Evolutionary conservation across 2,888 invertebrate genomes (phyloP), one percentile per base, ranked within the genome.

Genomic region (Gonocerus acuteangulatus): DNA sequence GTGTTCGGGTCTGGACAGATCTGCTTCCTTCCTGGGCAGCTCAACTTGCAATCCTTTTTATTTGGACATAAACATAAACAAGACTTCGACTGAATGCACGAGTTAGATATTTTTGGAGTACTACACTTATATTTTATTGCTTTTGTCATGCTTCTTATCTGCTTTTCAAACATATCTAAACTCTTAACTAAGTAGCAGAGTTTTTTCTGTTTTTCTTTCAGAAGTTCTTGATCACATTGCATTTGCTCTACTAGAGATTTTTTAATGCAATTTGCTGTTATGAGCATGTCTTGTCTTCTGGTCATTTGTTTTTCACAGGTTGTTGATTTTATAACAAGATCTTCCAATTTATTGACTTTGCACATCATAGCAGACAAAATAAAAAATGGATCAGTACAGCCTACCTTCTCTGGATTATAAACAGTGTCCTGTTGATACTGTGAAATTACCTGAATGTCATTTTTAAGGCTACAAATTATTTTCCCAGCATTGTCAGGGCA

Each of bases 331-430:
- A 57, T 16, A 3, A 57, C 6, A 2, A 44, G 23, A 9, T 18
- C 13, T 19, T 57, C 57, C 6, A 57, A 39, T 47, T 57, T 57
- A 34, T 57, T 57, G 2, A 57, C 27, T 47, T 57, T 57, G 45
- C 57, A 57, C 57, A 57, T 57, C 57, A 57, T 57, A 1, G 57
- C 57, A n/a, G 57, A 45, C 2, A 57, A n/a, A 13, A 57, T 23
- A 16, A 57, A 57, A 23, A 44, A 57, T 2, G 57, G 57, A 4
- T 57, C 57, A 0, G 57, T n/a, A 19, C 4, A 15, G 1, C 13
- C 19, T 15, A 13, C 15, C 3, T 32, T 45, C 7, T 15, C 1
- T 9, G 32, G 19, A 34, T 47, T 19, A 11, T 4, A 1, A 6
- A 19, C 21, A 3, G 19, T 15, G 1, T 27, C 57, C 45, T 57